phyloP scores from a whole-genome alignment of 1,140 invertebrate species.

The Acyrthosiphon pisum region DNA sequence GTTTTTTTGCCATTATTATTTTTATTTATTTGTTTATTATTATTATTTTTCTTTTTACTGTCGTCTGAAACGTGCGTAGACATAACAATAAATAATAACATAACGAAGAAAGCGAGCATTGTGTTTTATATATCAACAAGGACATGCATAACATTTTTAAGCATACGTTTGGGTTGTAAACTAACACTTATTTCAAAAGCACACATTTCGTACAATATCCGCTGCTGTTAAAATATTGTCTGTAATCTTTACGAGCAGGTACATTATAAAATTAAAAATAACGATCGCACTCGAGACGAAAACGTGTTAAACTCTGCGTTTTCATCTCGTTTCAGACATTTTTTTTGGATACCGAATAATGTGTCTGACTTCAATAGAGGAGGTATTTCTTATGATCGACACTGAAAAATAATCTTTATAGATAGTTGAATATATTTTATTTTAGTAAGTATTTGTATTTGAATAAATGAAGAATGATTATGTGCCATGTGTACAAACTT shows the following conservation, averaged over 20 bases:
- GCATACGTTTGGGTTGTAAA: not conserved
- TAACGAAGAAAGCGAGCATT: not conserved
- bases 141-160: not conserved
- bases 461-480: not conserved
- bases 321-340: not conserved
- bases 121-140: not conserved
- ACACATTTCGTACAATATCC: not conserved
- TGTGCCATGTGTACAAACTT: not conserved
- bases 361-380: not conserved
- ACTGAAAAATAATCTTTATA: not conserved
- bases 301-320: not conserved
- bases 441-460: not conserved
- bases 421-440: not conserved
- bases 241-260: not conserved
- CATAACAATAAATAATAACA: constrained; percentile 1
- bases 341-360: not conserved
- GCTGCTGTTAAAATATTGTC: not conserved
- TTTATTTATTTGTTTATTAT: not conserved
- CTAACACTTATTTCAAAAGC: not conserved
- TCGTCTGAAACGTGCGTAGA: not conserved
- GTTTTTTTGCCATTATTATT: not conserved
- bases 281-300: not conserved
- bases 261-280: not conserved
- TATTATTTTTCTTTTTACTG: not conserved
- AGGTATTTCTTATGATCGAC: not conserved